Percentiles rank a stretch among this genome's conserved stretches.
Conservation (phyloP, 2,113 vertebrate genomes). For the Corydoras sp. region DNA sequence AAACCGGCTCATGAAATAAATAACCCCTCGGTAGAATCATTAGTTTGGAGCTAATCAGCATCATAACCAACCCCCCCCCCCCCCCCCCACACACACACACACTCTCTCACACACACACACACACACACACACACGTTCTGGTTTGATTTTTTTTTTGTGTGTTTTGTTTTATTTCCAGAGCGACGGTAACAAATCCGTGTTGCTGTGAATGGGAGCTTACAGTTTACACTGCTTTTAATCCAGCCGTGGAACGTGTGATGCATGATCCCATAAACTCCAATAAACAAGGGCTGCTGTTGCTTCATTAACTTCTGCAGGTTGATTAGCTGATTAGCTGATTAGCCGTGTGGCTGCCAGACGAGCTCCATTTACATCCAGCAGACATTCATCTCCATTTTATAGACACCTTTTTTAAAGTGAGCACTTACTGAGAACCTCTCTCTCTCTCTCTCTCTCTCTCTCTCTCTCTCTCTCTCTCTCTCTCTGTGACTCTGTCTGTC, state of each 20-base stretch:
- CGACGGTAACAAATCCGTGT: background rate
- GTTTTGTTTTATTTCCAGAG: background rate
- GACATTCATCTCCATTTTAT: slow-evolving; percentile 18
- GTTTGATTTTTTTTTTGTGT: background rate
- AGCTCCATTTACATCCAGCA: slow-evolving; percentile 1
- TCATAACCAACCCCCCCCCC: background rate
- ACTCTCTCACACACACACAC: too few relatives aligned
- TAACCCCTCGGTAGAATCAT: slow-evolving; percentile 13
- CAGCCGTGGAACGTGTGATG: slow-evolving; percentile 13
- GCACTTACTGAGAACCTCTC: background rate
- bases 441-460: too few relatives aligned
- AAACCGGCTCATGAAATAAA: slow-evolving; percentile 24
- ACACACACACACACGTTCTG: too few relatives aligned
- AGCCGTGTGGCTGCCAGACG: slow-evolving; percentile 7
- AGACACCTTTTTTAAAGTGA: background rate
- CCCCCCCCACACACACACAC: too few relatives aligned
- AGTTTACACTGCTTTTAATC: slow-evolving; percentile 5
- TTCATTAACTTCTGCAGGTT: background rate
- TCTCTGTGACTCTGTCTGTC: too few relatives aligned
- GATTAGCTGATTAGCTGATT: background rate
- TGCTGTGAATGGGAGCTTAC: background rate
- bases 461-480: too few relatives aligned
- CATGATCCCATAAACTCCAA: background rate
- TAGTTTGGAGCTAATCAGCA: background rate
- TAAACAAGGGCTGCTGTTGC: slow-evolving; percentile 3